A percentile compares a stretch with the other conserved stretches of the same genome.
These are phyloP conservation scores for Notarius lentiginosus DNA, from an alignment of 2,113 vertebrate species.

Conservation along the genomic window DNA sequence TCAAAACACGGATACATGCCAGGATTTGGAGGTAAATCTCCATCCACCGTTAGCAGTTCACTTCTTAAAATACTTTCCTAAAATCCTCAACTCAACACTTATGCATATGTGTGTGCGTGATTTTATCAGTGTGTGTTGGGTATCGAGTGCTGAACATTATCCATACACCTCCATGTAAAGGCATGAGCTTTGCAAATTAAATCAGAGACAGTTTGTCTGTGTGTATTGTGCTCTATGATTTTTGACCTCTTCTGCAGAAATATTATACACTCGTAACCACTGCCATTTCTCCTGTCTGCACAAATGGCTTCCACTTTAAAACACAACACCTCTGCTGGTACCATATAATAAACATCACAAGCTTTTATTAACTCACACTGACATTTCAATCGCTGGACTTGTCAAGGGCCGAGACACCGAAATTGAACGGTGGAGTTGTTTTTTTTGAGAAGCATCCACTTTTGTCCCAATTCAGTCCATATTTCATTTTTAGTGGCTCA, in stretches of 20 bases:
- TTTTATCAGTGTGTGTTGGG: background rate
- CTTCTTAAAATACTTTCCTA: background rate
- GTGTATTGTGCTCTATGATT: slow-evolving; percentile 15
- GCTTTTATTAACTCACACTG: slow-evolving; percentile 39
- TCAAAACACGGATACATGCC: slow-evolving; percentile 9
- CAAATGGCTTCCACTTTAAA: slow-evolving; percentile 30
- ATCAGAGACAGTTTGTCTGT: background rate
- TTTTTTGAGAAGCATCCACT: slow-evolving; percentile 20
- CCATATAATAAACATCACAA: slow-evolving; percentile 42
- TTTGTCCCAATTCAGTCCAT: slow-evolving; percentile 30
- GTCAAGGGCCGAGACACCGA: background rate
- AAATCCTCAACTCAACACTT: background rate
- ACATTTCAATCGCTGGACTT: slow-evolving; percentile 29
- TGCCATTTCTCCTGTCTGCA: slow-evolving; percentile 15
- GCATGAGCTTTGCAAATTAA: slow-evolving; percentile 1
- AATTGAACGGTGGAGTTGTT: slow-evolving; percentile 2
- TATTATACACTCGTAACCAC: slow-evolving; percentile 29
- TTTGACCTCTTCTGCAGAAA: slow-evolving; percentile 13
- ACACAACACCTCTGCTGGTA: slow-evolving; percentile 26
- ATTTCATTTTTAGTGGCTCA: slow-evolving; percentile 34
- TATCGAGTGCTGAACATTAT: background rate
- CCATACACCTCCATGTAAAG: slow-evolving; percentile 6
- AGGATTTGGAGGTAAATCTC: background rate
- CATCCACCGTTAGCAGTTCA: background rate
- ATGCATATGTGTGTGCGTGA: background rate